Base-by-base conservation (phyloP, 1,140 invertebrate genomes). In the Ptiloglossa arizonensis region DNA sequence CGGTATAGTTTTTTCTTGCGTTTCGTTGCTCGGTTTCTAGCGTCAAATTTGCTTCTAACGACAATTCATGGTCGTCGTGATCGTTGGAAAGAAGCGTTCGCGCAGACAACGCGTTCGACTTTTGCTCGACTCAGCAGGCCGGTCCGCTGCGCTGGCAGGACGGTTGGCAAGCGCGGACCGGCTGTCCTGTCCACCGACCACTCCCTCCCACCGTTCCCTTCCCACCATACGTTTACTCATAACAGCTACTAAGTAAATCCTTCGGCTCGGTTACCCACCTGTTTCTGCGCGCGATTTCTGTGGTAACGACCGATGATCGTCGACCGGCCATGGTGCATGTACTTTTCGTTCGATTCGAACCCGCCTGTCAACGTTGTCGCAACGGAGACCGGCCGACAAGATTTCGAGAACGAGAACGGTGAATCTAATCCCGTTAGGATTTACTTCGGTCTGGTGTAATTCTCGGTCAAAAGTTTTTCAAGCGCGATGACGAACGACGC, bases 111-210 rank as follows among this genome's bases (percentile, higher is more conserved):
- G 41, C 11, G 8, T 5, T 41, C 41, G 41, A 41, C n/a, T 11
- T 50, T 27, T 29, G 13, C 24, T 56, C 48, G 48, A 22, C n/a
- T 22, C 9, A 8, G 5, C 9, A 22, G 50, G 50, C 22, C 50
- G 8, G 50, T 54, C 15, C 27, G 54, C 24, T 56, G 54, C 27
- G 54, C 24, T 56, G 54, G 15, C 54, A 27, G 54, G 24, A 59
- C 56, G 56, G 56, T 59, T 59, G 29, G 56, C 56, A 59, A 59
- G 32, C 56, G 17, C 29, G 29, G 17, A 59, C 17, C 56, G 32
- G 19, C 32, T 60, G 32, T 38, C n/a, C 32, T 13, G 57, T 19
- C 9, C 17, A 13, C n/a, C 19, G 32, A 60, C 35, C 46, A n/a
- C 9, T 24, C 50, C n/a, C n/a, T n/a, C 2, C 50, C 50, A 1